Conservation (phyloP, 1,140 invertebrate genomes). For the Periplaneta americana region DNA sequence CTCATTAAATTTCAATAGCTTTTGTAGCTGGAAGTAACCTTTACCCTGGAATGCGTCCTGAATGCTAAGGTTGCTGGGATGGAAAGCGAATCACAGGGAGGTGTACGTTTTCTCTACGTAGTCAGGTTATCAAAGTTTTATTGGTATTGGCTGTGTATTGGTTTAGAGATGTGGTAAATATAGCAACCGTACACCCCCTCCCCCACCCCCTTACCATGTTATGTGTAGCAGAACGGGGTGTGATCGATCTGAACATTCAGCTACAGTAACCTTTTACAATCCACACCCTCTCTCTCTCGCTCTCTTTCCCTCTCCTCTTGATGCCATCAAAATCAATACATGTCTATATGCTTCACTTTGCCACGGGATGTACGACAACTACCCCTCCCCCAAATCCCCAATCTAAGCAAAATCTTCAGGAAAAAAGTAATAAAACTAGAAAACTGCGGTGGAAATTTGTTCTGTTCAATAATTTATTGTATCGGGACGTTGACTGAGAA, state of each 20-base stretch:
- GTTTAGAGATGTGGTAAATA: background rate
- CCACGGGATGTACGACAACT: too few relatives aligned
- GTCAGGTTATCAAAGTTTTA: background rate
- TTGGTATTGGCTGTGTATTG: background rate
- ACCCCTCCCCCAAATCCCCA: background rate
- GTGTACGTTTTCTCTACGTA: background rate
- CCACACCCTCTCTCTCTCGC: too few relatives aligned
- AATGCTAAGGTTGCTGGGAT: background rate
- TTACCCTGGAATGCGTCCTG: background rate
- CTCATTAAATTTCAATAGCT: too few relatives aligned
- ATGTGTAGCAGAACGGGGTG: too few relatives aligned
- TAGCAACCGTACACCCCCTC: background rate
- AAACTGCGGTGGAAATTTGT: background rate
- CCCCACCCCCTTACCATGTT: too few relatives aligned
- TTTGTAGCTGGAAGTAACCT: too few relatives aligned
- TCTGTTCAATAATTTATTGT: background rate
- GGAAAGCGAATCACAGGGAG: background rate
- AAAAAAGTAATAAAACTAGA: background rate
- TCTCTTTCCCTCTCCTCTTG: too few relatives aligned
- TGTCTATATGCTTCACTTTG: background rate
- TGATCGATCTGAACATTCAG: background rate
- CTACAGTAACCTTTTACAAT: background rate
- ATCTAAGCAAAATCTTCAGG: background rate
- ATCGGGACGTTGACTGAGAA: too few relatives aligned
- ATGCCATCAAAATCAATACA: background rate